Percentiles rank a stretch among this genome's conserved stretches.
These are phyloP conservation scores for Anthophora plumipes DNA, from an alignment of 2,888 invertebrate genomes.

Conservation along the genomic window DNA sequence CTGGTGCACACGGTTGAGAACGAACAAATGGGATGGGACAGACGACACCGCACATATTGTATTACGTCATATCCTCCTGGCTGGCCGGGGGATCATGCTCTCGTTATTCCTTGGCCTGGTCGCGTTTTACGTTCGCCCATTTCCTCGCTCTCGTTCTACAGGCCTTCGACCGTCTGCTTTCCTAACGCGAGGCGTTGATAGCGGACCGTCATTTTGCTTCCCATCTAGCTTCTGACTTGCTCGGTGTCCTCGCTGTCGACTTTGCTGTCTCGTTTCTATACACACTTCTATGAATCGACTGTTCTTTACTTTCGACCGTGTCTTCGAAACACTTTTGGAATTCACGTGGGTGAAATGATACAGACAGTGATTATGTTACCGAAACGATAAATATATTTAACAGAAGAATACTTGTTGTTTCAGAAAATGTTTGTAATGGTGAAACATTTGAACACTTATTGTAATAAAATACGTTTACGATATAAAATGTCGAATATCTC, in stretches of 20 bases:
- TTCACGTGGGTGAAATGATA: no score
- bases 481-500: no score
- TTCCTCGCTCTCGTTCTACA: slow-evolving; percentile 2
- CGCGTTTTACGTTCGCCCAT: slow-evolving; percentile 37
- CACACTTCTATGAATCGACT: no score
- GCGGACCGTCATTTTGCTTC: not conserved
- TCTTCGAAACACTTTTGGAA: not conserved
- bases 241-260: not conserved
- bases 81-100: slow-evolving; percentile 45
- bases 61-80: slow-evolving; percentile 66
- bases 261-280: not conserved
- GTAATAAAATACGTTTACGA: no score
- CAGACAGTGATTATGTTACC: no score
- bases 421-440: no score
- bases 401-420: no score
- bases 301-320: no score
- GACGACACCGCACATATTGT: slow-evolving; percentile 75
- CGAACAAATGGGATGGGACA: slow-evolving; percentile 72
- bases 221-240: not conserved
- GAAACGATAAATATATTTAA: no score
- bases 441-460: no score
- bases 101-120: slow-evolving; percentile 57
- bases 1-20: slow-evolving; percentile 37
- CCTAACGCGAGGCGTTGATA: slow-evolving; percentile 11
- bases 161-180: not conserved